Evolutionary conservation across 2,113 vertebrate species (phyloP), one percentile per base, ranked within the genome.

Genomic region (Microtus richardsoni): DNA sequence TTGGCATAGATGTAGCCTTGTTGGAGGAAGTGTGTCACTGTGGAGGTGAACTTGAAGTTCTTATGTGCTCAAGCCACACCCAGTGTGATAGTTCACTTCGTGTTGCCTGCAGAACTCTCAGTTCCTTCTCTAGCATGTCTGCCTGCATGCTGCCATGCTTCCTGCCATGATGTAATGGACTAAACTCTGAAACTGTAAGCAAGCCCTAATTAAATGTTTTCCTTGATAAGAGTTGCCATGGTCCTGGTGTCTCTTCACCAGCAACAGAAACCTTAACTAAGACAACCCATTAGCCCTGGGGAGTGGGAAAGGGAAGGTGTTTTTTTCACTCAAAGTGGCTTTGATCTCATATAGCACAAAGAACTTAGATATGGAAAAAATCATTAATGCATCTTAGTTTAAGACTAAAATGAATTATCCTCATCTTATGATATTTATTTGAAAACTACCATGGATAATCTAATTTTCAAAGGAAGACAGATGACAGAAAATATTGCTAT

Each of bases 401-500:
- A 92, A 73, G 26, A 93, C 41, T 33, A 94, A 95, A 89, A 82
- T 33, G 6, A 77, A 77, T 33, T 92, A 5, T 71, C 89, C 24
- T 28, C 66, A 82, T 54, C 36, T 80, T 58, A 17, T 26, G 80
- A 85, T 83, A 47, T 77, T 94, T 54, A 91, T 80, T 92, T 84
- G 66, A 94, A 85, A 26, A 95, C 7, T 64, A 84, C 14, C 58
- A 62, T 68, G 14, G 11, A 80, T 52, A 84, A 84, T 24, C 85
- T 70, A 68, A 77, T 88, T 92, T 95, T 82, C 52, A 93, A 93
- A 94, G 78, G 36, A 87, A 93, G 22, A 87, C 19, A 75, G 14
- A 39, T 62, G 6, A 86, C 74, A 95, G 5, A 30, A 73, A 86
- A 94, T 28, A 58, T 44, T 54, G 73, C 26, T 2, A 9, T 14